Percentiles rank a stretch among this genome's conserved stretches.
These are phyloP conservation scores for Tipula confusa DNA, from an alignment of 2,888 invertebrate genomes.

Conservation along the genomic window DNA sequence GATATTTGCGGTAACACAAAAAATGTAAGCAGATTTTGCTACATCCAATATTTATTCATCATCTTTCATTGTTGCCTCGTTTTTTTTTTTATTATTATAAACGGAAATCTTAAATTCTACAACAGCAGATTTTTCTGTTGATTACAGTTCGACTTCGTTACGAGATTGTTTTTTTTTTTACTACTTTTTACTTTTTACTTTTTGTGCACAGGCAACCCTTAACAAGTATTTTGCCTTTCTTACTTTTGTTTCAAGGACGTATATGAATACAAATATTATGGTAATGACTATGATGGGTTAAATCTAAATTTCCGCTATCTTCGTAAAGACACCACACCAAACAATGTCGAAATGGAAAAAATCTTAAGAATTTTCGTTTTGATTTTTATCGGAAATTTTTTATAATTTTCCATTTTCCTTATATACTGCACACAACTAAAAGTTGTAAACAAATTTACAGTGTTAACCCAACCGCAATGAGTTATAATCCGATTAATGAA, in stretches of 20 bases:
- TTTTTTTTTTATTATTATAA: no score
- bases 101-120: conserved; percentile 3
- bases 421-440: background rate
- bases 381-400: background rate
- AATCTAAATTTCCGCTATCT: background rate
- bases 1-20: background rate
- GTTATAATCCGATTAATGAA: background rate
- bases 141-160: background rate
- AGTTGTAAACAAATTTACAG: background rate
- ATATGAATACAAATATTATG: background rate
- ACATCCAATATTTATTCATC: background rate
- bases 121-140: background rate
- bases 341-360: background rate
- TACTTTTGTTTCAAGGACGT: background rate
- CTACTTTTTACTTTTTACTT: background rate
- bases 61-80: background rate
- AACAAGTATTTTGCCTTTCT: background rate
- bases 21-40: background rate
- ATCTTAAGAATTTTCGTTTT: background rate
- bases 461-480: background rate
- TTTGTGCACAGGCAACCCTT: background rate
- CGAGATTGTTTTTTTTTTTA: no score
- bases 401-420: background rate
- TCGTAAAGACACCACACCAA: background rate
- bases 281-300: background rate